Evolutionary conservation across 2,797 vertebrate genomes (phyloP).

Genomic region (Arremon aurantiirostris): DNA sequence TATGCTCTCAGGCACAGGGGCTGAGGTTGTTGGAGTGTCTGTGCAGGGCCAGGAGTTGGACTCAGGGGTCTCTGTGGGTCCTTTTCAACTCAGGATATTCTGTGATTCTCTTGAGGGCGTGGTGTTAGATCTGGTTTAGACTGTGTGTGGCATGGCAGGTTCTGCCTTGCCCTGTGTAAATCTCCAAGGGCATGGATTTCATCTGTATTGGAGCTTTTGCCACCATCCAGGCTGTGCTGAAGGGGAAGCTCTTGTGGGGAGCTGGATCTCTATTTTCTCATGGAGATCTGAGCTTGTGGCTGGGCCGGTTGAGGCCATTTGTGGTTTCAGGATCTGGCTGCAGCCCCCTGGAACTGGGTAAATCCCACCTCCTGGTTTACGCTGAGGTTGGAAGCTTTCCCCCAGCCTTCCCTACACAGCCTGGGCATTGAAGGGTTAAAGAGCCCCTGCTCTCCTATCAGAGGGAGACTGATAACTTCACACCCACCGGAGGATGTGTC

Average conservation of each 20-base stretch:
- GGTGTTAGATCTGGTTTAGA: not conserved
- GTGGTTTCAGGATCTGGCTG: not conserved
- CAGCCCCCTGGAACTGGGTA: not conserved
- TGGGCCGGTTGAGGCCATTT: not conserved
- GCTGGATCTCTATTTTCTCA: not conserved
- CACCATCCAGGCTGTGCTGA: not conserved
- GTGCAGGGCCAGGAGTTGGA: not conserved
- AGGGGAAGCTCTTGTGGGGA: not conserved
- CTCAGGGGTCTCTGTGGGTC: not conserved
- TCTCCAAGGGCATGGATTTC: not conserved
- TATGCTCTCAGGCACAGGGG: not conserved
- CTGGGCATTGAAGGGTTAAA: not conserved
- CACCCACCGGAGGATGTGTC: not conserved
- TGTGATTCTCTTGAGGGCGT: not conserved
- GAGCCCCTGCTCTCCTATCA: not conserved
- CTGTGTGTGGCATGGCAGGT: not conserved
- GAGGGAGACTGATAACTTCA: slow-evolving; percentile 20
- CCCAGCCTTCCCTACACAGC: not conserved
- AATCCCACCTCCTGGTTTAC: not conserved
- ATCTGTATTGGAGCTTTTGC: not conserved
- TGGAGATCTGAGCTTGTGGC: not conserved
- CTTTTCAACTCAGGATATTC: not conserved
- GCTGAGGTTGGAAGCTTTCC: not conserved
- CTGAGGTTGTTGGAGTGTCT: not conserved
- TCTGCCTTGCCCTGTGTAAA: not conserved